These are phyloP conservation scores for Platygyra sinensis DNA, from an alignment of 64 coral and sea anemone genomes.

Conservation along the genomic window DNA sequence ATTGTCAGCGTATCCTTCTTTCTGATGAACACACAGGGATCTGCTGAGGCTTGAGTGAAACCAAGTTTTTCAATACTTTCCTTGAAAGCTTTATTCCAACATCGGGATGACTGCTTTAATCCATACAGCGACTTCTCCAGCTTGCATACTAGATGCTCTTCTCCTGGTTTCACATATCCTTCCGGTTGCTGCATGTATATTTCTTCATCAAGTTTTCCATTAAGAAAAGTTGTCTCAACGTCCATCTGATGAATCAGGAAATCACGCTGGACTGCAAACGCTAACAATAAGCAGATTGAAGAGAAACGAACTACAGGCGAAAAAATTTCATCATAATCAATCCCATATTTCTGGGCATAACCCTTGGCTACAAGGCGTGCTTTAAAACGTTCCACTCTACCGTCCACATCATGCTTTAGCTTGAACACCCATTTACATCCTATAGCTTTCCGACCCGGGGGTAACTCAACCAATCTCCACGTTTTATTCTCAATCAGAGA, in stretches of 20 bases:
- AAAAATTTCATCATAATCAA: conserved; percentile 57
- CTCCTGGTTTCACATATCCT: conserved; percentile 45
- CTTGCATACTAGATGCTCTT: conserved; percentile 67
- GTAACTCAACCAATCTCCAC: conserved; percentile 20
- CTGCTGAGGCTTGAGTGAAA: no score
- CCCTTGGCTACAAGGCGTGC: conserved; percentile 32
- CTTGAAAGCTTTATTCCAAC: neutral
- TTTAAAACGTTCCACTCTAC: conserved; percentile 45
- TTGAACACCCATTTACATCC: conserved; percentile 48
- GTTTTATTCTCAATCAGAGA: conserved; percentile 23
- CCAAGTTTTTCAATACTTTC: no score
- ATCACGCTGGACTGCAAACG: conserved; percentile 31
- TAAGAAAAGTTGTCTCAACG: conserved; percentile 52
- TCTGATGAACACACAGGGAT: no score
- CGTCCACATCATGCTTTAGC: conserved; percentile 1
- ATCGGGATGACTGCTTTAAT: neutral
- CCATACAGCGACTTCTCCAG: conserved; percentile 31
- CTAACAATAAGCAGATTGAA: conserved; percentile 18
- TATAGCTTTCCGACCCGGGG: conserved; percentile 14
- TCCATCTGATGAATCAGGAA: conserved; percentile 33
- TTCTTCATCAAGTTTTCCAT: conserved; percentile 49
- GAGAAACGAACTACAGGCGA: conserved; percentile 51
- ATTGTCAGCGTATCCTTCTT: no score
- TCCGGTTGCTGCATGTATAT: no score
- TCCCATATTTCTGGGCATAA: conserved; percentile 23